These are phyloP conservation scores for Tipula confusa DNA, from an alignment of 2,888 invertebrate species.

Conservation along the genomic window DNA sequence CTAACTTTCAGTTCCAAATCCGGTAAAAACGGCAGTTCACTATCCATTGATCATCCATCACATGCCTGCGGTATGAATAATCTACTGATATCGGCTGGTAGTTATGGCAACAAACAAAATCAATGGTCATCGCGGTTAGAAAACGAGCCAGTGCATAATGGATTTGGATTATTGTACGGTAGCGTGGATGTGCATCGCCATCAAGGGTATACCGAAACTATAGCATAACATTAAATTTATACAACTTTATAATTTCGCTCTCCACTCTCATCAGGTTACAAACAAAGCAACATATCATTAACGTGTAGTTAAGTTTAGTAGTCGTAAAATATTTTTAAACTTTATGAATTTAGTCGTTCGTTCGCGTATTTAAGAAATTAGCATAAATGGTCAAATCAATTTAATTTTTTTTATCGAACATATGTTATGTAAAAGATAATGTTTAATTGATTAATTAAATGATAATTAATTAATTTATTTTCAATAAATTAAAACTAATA, in stretches of 20 bases:
- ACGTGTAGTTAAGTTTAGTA: background rate
- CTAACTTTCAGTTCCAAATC: background rate
- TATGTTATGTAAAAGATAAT: background rate
- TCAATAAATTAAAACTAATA: background rate
- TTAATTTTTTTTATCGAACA: background rate
- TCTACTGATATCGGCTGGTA: constrained; percentile 55
- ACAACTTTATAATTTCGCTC: background rate
- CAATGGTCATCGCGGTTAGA: constrained; percentile 49
- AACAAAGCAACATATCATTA: background rate
- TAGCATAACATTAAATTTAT: background rate
- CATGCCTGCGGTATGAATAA: constrained; percentile 71
- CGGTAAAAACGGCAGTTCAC: constrained; percentile 40
- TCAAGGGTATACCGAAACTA: constrained; percentile 26
- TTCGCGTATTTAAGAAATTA: background rate
- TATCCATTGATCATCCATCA: constrained; percentile 59
- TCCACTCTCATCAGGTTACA: constrained; percentile 20
- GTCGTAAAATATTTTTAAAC: background rate
- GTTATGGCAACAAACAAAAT: constrained; percentile 63
- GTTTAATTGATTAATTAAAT: background rate
- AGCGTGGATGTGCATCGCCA: background rate
- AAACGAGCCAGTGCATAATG: constrained; percentile 34
- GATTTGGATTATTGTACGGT: background rate
- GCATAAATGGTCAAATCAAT: background rate
- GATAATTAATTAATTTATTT: constrained; percentile 25
- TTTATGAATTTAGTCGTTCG: background rate